Conservation (phyloP, 1,140 invertebrate species). For the Aphaenogaster floridana region DNA sequence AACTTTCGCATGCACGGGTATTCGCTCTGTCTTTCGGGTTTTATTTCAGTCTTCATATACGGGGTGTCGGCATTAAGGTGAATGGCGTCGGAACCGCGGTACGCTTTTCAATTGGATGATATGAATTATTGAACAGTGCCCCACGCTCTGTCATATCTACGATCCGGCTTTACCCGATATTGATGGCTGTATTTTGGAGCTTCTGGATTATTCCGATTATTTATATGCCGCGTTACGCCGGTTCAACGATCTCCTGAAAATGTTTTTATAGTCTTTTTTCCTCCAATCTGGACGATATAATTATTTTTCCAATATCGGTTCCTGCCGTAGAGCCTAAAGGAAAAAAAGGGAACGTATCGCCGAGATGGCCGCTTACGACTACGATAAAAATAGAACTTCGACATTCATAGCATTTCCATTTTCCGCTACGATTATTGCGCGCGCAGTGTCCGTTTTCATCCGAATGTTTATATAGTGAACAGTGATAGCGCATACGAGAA, state of each 20-base stretch:
- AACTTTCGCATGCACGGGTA: slow-evolving; percentile 40
- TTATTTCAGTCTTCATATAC: slow-evolving; percentile 43
- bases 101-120: slow-evolving; percentile 72
- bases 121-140: slow-evolving; percentile 75
- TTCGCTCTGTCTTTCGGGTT: slow-evolving; percentile 26
- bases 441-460: background rate
- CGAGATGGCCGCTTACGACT: slow-evolving; percentile 17
- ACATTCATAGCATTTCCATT: slow-evolving; percentile 36
- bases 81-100: slow-evolving; percentile 64
- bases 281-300: slow-evolving; percentile 35
- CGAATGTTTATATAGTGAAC: background rate
- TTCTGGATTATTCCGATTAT: slow-evolving; percentile 67
- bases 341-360: slow-evolving; percentile 2
- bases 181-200: slow-evolving; percentile 67
- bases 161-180: slow-evolving; percentile 65
- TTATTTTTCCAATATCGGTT: slow-evolving; percentile 47
- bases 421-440: slow-evolving; percentile 28
- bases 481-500: background rate
- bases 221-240: slow-evolving; percentile 50
- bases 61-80: slow-evolving; percentile 53
- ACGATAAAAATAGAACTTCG: slow-evolving; percentile 25
- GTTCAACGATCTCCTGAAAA: slow-evolving; percentile 31
- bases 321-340: background rate
- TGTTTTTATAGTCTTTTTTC: slow-evolving; percentile 29
- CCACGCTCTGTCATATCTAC: slow-evolving; percentile 62